Evolutionary conservation across 2,797 vertebrate species (phyloP).

Genomic region (Etheostoma nigrum): DNA sequence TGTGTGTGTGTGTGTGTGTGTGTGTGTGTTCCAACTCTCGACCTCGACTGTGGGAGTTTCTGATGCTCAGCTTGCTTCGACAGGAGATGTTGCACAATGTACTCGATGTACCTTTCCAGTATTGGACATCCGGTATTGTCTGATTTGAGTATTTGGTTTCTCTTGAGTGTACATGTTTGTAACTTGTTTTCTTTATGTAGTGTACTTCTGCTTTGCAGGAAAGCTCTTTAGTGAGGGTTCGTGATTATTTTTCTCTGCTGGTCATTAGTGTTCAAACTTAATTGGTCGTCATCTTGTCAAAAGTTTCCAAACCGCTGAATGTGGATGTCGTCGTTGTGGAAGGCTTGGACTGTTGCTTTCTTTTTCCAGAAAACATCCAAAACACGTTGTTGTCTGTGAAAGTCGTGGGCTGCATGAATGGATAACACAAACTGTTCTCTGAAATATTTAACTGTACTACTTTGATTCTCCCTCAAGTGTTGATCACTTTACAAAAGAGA

Average conservation of each 20-base stretch:
- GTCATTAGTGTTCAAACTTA: slow-evolving; percentile 65
- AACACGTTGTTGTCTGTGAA: slow-evolving; percentile 85
- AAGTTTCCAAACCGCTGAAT: slow-evolving; percentile 78
- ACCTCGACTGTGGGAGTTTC: slow-evolving; percentile 60
- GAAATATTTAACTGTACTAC: slow-evolving; percentile 89
- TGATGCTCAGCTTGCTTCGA: slow-evolving; percentile 75
- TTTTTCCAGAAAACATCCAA: slow-evolving; percentile 64
- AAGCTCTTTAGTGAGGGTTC: slow-evolving; percentile 61
- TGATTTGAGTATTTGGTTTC: slow-evolving; percentile 71
- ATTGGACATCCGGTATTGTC: slow-evolving; percentile 73
- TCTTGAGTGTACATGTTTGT: slow-evolving; percentile 68
- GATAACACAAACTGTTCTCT: slow-evolving; percentile 75
- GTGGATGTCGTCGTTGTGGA: slow-evolving; percentile 77
- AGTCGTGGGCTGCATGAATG: slow-evolving; percentile 91
- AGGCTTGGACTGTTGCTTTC: slow-evolving; percentile 83
- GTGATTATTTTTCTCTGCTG: slow-evolving; percentile 67
- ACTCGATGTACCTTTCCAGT: slow-evolving; percentile 80
- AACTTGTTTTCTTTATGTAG: slow-evolving; percentile 59
- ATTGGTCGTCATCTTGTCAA: slow-evolving; percentile 76
- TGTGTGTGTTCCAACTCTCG: slow-evolving; percentile 47
- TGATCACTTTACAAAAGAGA: slow-evolving; percentile 84
- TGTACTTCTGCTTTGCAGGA: slow-evolving; percentile 66
- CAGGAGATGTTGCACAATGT: slow-evolving; percentile 82
- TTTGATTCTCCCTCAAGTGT: slow-evolving; percentile 88
- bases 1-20: slow-evolving; percentile 19